Base-by-base conservation (phyloP, 2,113 vertebrate species). In the Natator depressus region DNA sequence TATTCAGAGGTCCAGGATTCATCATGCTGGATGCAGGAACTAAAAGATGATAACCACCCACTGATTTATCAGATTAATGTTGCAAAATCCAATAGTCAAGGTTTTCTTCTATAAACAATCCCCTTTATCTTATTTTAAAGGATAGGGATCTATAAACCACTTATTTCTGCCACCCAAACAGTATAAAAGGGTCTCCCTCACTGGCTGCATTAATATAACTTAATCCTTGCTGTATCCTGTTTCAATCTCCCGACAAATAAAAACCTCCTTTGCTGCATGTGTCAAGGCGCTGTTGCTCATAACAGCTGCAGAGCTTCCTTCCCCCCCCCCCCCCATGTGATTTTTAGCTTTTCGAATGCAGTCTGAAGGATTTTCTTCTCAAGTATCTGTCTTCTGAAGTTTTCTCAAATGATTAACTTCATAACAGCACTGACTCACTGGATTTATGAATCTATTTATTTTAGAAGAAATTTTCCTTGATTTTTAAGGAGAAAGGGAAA, bases 221-320 rank as follows among this genome's bases (percentile, higher is more conserved):
- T 84, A 78, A 91, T 80, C 51, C n/a, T 84, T 10, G 8, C 51
- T 51, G 25, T 42, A 84, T 84, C 24, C 13, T 57, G 5, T 89
- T 93, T 25, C 76, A 91, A 8, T 84, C 27, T 38, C 49, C 10
- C 95, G 20, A 35, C 0, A 1, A 93, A 89, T 55, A 72, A 87
- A 96, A 96, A 93, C 84, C 62, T 27, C 62, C 17, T 93, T 94
- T 91, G 65, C 53, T 90, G 4, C 65, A 19, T 95, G 94, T 91
- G 29, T 93, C 54, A 91, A 80, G 47, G 38, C 7, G 89, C 38
- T 85, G 69, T 57, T 62, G 5, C 62, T 96, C 29, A 51, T 80
- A 89, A 17, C 79, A 92, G 65, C 93, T 80, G 79, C 54, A 89
- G 42, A 86, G 6, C 13, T 91, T n/a, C 1, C 94, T 82, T 31